Evolutionary conservation across 2,888 invertebrate species (phyloP).

Genomic region (Onthophagus sagittarius): DNA sequence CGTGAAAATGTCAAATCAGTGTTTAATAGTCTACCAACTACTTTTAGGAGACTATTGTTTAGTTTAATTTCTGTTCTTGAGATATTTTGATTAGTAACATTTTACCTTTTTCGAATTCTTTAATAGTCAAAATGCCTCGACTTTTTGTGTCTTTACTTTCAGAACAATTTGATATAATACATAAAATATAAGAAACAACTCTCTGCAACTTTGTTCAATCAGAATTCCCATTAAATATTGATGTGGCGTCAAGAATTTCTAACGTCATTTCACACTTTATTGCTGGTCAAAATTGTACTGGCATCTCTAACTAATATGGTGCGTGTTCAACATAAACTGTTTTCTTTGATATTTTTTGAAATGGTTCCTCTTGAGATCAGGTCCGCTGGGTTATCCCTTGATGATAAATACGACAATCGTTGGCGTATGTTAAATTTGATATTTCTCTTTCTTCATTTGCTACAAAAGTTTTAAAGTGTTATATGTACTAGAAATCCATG

Average conservation of each 20-base stretch:
- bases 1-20: too few species aligned
- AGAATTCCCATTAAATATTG: neutral
- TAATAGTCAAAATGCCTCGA: neutral
- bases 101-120: neutral
- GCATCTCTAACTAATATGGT: neutral
- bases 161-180: neutral
- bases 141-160: neutral
- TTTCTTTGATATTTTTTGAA: neutral
- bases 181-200: neutral
- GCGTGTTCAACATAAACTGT: neutral
- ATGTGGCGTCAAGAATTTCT: neutral
- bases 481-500: too few species aligned
- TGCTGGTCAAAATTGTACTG: neutral
- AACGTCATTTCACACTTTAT: neutral
- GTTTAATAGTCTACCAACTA: too few species aligned
- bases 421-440: too few species aligned
- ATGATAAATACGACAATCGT: too few species aligned
- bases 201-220: neutral
- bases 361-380: neutral
- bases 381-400: too few species aligned
- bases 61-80: too few species aligned
- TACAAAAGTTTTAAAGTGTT: too few species aligned
- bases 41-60: too few species aligned
- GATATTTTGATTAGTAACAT: neutral
- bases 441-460: too few species aligned